Conservation (phyloP, 2,113 vertebrate species). For the Chamaetylas fuelleborni region DNA sequence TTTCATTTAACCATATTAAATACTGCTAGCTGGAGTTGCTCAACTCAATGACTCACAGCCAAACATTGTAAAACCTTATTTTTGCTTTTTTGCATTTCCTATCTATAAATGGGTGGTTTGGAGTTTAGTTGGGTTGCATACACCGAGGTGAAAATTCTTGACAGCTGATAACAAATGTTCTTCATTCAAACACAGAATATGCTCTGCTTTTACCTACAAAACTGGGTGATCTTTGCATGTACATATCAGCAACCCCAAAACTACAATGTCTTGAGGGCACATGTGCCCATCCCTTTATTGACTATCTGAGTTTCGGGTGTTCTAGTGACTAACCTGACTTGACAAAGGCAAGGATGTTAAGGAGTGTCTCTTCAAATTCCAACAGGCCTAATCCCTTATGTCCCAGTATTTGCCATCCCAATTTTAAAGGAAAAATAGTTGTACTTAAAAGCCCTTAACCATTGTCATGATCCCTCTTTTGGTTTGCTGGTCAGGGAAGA, state of each 20-base stretch:
- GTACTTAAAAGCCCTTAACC: neutral
- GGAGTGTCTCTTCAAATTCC: neutral
- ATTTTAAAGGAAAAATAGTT: neutral
- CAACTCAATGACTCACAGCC: neutral
- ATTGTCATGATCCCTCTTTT: neutral
- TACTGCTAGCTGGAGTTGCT: neutral
- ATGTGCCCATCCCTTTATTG: neutral
- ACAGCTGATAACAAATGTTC: neutral
- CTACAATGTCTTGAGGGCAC: neutral
- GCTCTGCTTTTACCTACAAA: neutral
- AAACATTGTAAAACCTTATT: neutral
- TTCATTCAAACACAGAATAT: neutral
- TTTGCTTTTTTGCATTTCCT: neutral
- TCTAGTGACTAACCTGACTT: neutral
- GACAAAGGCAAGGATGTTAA: neutral
- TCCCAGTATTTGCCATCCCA: neutral
- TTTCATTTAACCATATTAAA: neutral
- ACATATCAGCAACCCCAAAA: accelerated
- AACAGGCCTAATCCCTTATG: neutral
- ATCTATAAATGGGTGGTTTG: neutral
- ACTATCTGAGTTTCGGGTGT: neutral
- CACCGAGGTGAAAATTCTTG: neutral
- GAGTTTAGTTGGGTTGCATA: neutral
- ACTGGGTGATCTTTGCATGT: neutral
- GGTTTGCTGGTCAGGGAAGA: neutral